Conservation (phyloP, 2,797 vertebrate species). For the Dryobates pubescens region DNA sequence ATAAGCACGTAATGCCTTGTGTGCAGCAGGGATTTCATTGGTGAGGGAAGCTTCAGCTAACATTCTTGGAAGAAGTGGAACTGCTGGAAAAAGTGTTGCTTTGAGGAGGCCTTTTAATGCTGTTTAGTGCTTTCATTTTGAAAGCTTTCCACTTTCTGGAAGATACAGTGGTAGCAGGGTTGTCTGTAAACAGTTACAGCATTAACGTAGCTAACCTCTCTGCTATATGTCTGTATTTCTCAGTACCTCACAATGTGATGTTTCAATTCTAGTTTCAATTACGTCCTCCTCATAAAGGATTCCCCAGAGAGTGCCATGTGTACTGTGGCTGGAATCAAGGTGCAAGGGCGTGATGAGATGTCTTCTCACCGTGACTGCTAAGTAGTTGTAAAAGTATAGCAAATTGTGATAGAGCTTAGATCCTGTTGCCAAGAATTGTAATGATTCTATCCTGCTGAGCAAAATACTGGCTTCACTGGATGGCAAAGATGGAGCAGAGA, state of each 20-base stretch:
- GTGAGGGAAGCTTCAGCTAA: neutral
- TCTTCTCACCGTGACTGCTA: neutral
- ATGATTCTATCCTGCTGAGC: neutral
- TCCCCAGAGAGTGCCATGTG: accelerated
- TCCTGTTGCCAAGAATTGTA: neutral
- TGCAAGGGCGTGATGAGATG: neutral
- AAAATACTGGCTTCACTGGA: neutral
- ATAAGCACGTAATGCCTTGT: neutral
- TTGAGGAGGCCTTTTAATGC: neutral
- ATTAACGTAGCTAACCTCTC: neutral
- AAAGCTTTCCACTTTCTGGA: neutral
- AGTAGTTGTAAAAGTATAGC: neutral
- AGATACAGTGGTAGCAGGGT: neutral
- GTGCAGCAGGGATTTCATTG: neutral
- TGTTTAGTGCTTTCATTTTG: neutral
- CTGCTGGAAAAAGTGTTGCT: neutral
- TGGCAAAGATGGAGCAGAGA: neutral
- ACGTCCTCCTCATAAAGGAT: neutral
- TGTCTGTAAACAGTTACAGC: neutral
- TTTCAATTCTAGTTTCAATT: neutral
- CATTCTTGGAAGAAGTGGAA: neutral
- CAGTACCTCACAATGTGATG: neutral
- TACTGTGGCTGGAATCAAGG: neutral
- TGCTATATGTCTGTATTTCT: neutral
- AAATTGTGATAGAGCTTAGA: neutral